phyloP scores from a whole-genome alignment of 2,797 vertebrate genomes.

The Hippocampus kuda region DNA sequence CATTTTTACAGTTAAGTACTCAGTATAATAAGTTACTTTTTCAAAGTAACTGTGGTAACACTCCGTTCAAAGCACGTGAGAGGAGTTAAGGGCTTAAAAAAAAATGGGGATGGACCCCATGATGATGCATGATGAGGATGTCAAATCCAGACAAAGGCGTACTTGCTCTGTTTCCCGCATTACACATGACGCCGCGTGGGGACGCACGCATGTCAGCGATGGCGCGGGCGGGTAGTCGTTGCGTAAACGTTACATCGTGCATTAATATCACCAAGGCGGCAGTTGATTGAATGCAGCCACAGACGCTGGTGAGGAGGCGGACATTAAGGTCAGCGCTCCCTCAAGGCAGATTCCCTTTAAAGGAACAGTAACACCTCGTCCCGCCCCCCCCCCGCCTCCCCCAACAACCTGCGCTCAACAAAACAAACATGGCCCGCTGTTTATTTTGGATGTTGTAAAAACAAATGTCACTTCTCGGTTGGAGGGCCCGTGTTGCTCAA shows the following conservation, averaged over 20 bases:
- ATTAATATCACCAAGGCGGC: slow-evolving; percentile 50
- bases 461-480: slow-evolving; percentile 15
- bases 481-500: slow-evolving; percentile 20
- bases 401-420: slow-evolving; percentile 14
- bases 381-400: not conserved
- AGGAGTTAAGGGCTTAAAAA: too few species aligned
- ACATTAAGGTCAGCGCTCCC: slow-evolving; percentile 21
- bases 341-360: slow-evolving; percentile 54
- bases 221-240: slow-evolving; percentile 45
- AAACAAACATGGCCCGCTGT: slow-evolving; percentile 21
- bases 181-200: slow-evolving; percentile 30
- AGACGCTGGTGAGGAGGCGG: slow-evolving; percentile 35
- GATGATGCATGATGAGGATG: slow-evolving; percentile 10
- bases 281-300: slow-evolving; percentile 57
- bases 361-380: slow-evolving; percentile 31
- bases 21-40: too few species aligned
- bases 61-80: too few species aligned
- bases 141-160: slow-evolving; percentile 17
- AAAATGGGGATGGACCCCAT: too few species aligned
- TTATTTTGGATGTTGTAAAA: not conserved
- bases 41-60: too few species aligned
- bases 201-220: slow-evolving; percentile 40
- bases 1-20: too few species aligned
- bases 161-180: not conserved
- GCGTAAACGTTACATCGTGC: slow-evolving; percentile 58